Conservation (phyloP, 2,888 invertebrate species). For the Panzeria rudis region DNA sequence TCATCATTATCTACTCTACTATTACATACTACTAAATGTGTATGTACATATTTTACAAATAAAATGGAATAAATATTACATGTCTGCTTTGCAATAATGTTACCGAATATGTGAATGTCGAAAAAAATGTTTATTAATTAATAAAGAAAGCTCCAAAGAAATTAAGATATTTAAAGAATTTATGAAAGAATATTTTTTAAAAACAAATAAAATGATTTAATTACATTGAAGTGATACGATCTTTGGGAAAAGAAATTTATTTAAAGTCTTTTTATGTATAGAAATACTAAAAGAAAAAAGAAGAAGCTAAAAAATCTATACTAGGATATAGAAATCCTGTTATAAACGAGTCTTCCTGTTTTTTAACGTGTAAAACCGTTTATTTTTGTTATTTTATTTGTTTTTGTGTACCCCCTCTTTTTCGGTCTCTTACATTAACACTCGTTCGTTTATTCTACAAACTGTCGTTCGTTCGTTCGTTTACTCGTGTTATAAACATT, state of each 20-base stretch:
- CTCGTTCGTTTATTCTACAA: slow-evolving; percentile 17
- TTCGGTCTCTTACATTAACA: slow-evolving; percentile 40
- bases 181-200: background rate
- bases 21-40: background rate
- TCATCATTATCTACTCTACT: slow-evolving; percentile 15
- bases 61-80: slow-evolving; percentile 1
- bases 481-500: slow-evolving; percentile 12
- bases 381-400: slow-evolving; percentile 60
- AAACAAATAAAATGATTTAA: slow-evolving; percentile 12
- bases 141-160: background rate
- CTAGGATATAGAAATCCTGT: slow-evolving; percentile 72
- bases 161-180: background rate
- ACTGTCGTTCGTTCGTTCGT: background rate
- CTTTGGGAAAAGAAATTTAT: background rate
- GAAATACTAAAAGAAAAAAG: slow-evolving; percentile 55
- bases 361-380: slow-evolving; percentile 68
- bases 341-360: slow-evolving; percentile 72
- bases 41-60: background rate
- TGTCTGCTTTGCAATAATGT: slow-evolving; percentile 34
- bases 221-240: background rate
- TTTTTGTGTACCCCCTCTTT: slow-evolving; percentile 62
- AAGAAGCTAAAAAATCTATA: slow-evolving; percentile 71
- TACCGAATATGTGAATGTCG: background rate
- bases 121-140: background rate
- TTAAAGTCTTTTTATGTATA: slow-evolving; percentile 16